Base-by-base conservation (phyloP, 2,797 vertebrate genomes). In the Coregonus sp. region DNA sequence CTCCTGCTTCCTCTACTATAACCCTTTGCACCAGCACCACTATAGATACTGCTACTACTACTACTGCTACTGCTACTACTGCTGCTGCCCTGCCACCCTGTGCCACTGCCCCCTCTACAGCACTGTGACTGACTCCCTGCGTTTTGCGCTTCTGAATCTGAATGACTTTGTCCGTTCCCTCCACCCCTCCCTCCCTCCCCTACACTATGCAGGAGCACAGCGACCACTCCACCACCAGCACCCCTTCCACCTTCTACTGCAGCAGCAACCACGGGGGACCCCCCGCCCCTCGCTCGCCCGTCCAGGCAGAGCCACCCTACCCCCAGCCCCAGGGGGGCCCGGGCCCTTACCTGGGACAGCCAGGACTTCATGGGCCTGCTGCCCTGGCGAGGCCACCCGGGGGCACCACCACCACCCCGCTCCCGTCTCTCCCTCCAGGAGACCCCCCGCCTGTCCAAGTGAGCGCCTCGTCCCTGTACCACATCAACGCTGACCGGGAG, bases 371-470 rank as follows among this genome's bases (percentile, higher is more conserved):
- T 90, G 92, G 94, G 84, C 86, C 94, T 97, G 87, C 93, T 96
- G 52, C 95, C 95, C 84, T 95, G 96, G 93, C 75, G 89, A 63
- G 91, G 95, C 91, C 89, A 93, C 51, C 87, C 77, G 88, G 90
- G 95, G 74, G 72, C 35, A 35, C 31, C 59, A 2, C 83, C 88
- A 0, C 35, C 82, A 4, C 89, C 95, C 80, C 95, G 96, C 81
- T 95, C 94, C 89, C 95, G 96, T 86, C 92, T 98, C 85, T 98
- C 97, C 0, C 96, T 98, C 50, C 98, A 97, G 93, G 97, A 98
- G 95, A 95, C 92, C 81, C 18, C 56, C 2, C 96, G 92, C 78
- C 91, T 96, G 50, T 95, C 95, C 83, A 96, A 98, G 93, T 98
- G 89, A 96, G 85, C 82, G 81, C 83, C 0, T 65, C 12, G 9